Evolutionary conservation across 2,113 vertebrate genomes (phyloP).

Genomic region (Desmodus rotundus): DNA sequence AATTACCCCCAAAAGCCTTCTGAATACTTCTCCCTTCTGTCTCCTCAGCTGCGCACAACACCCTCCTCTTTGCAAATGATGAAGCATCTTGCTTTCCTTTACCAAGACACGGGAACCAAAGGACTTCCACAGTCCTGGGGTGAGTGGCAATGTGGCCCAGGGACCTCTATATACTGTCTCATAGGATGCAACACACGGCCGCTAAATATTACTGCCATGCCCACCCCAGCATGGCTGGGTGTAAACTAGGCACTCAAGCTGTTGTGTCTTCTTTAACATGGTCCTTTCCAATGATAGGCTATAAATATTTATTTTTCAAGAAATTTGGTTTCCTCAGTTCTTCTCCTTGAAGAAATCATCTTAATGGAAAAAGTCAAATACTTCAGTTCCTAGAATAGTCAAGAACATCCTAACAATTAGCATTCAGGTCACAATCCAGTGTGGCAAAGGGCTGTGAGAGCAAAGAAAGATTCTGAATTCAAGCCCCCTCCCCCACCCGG

Average conservation of each 20-base stretch:
- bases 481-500: not conserved
- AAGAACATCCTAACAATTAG: not conserved
- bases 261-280: not conserved
- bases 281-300: not conserved
- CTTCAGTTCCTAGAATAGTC: not conserved
- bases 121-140: not conserved
- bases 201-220: not conserved
- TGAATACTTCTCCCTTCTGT: not conserved
- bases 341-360: not conserved
- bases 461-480: not conserved
- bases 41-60: not conserved
- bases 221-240: too few species aligned
- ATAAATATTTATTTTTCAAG: not conserved
- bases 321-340: not conserved
- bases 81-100: not conserved
- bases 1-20: not conserved
- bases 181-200: too few species aligned
- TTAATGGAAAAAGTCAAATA: not conserved
- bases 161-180: not conserved
- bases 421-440: not conserved
- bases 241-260: not conserved
- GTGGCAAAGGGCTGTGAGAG: not conserved
- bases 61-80: not conserved
- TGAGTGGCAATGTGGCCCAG: rapidly evolving
- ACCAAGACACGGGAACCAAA: not conserved